Conservation (phyloP, 2,888 invertebrate species). For the Tinea pellionella region DNA sequence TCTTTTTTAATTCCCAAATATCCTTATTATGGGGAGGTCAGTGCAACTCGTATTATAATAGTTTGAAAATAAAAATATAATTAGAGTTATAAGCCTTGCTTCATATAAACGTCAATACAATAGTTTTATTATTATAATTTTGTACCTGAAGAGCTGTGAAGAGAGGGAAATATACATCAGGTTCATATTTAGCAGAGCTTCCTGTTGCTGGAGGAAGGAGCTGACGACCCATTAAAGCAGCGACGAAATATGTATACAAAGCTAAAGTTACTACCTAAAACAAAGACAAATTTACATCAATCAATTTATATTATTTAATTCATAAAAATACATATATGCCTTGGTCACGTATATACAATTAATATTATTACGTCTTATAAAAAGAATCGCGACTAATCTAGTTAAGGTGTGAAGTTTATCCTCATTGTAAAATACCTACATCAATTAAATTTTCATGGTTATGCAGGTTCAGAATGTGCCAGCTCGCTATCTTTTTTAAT, state of each 20-base stretch:
- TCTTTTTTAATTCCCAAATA: no score
- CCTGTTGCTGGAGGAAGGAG: slow-evolving; percentile 74
- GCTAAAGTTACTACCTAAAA: slow-evolving; percentile 91
- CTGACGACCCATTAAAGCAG: slow-evolving; percentile 89
- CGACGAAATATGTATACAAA: slow-evolving; percentile 90
- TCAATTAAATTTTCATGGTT: not conserved
- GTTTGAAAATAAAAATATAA: no score
- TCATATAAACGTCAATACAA: not conserved
- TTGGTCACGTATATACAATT: not conserved
- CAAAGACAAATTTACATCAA: not conserved
- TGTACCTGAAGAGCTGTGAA: slow-evolving; percentile 89
- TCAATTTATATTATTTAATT: not conserved
- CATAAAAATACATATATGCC: not conserved
- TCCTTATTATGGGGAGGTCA: no score
- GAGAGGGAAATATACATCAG: slow-evolving; percentile 90
- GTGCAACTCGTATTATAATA: no score
- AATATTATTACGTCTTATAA: not conserved
- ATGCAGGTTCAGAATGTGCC: not conserved
- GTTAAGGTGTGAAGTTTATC: not conserved
- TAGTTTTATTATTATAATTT: not conserved
- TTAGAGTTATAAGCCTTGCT: no score
- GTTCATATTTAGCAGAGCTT: slow-evolving; percentile 64
- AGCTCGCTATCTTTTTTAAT: not conserved
- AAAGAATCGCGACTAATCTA: not conserved
- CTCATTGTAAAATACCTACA: not conserved